Conservation (phyloP, 2,113 vertebrate genomes). For the Centropristis striata region DNA sequence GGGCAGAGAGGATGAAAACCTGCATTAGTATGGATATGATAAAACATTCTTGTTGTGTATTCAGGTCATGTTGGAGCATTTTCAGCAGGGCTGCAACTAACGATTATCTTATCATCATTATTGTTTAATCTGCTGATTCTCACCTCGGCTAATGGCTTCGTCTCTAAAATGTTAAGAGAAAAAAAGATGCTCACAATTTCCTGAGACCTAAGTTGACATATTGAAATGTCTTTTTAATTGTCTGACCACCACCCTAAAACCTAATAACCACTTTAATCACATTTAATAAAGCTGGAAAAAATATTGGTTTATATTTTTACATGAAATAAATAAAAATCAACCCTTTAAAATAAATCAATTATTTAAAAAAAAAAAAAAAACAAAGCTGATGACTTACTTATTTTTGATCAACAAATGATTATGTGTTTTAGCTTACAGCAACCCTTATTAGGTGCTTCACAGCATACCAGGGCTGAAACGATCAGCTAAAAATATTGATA, state of each 20-base stretch:
- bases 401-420: not conserved
- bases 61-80: not conserved
- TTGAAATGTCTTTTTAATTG: too few relatives aligned
- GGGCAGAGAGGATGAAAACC: conserved; percentile 15
- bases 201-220: too few relatives aligned
- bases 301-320: too few relatives aligned
- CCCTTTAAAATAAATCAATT: too few relatives aligned
- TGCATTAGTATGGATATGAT: not conserved
- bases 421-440: not conserved
- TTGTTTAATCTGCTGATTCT: not conserved
- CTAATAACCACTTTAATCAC: too few relatives aligned
- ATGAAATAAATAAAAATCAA: too few relatives aligned
- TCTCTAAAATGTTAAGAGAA: not conserved
- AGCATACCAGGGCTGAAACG: not conserved
- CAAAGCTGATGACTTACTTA: too few relatives aligned
- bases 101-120: not conserved
- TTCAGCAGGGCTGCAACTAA: not conserved
- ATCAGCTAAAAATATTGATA: not conserved
- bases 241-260: not conserved
- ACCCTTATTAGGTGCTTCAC: not conserved
- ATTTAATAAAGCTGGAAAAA: too few relatives aligned
- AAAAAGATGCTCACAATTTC: not conserved
- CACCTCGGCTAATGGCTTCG: not conserved
- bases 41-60: not conserved
- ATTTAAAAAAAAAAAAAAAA: too few relatives aligned